These are phyloP conservation scores for Coilia nasus DNA, from an alignment of 2,797 vertebrate genomes.

Conservation along the genomic window DNA sequence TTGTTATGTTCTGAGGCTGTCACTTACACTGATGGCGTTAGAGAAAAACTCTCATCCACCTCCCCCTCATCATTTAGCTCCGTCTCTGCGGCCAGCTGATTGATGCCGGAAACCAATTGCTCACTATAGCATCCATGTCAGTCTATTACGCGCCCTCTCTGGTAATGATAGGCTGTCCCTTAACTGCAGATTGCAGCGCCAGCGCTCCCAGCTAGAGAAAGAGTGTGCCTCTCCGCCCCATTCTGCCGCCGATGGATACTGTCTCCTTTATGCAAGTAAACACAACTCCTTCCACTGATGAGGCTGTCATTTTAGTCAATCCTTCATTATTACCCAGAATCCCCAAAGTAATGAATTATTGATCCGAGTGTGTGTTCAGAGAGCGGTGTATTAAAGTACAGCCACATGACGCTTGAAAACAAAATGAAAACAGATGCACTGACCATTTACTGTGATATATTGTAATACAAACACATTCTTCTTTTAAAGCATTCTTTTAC, in stretches of 20 bases:
- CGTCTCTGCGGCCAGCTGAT: conserved; percentile 71
- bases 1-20: conserved; percentile 62
- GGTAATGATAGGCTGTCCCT: conserved; percentile 81
- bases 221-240: conserved; percentile 59
- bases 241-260: conserved; percentile 68
- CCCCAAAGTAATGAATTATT: conserved; percentile 65
- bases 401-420: neutral
- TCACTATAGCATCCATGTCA: conserved; percentile 82
- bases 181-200: conserved; percentile 77
- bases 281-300: conserved; percentile 65
- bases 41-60: conserved; percentile 60
- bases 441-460: neutral
- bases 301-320: conserved; percentile 62
- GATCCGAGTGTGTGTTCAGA: conserved; percentile 35
- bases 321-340: conserved; percentile 57
- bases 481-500: neutral
- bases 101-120: conserved; percentile 82
- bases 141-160: conserved; percentile 74
- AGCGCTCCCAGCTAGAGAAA: conserved; percentile 54
- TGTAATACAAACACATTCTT: neutral
- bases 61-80: conserved; percentile 74
- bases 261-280: conserved; percentile 71
- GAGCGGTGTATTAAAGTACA: conserved; percentile 6
- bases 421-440: neutral
- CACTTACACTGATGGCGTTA: conserved; percentile 65